These are phyloP conservation scores for Pseudonaja textilis DNA, from an alignment of 2,113 vertebrate genomes.

Conservation along the genomic window DNA sequence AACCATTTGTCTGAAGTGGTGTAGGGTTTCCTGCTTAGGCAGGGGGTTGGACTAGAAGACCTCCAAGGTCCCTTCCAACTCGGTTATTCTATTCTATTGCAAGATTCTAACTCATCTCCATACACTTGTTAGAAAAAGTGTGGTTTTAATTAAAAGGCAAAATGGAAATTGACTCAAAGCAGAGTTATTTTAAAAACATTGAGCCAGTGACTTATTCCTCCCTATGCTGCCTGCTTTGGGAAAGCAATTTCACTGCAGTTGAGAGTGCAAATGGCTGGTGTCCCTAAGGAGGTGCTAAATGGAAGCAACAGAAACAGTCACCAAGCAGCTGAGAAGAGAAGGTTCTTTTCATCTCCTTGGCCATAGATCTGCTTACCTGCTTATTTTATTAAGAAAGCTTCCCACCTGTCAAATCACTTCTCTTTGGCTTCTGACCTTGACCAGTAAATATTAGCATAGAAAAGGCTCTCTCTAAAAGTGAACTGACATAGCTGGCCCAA, in stretches of 20 bases:
- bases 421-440: neutral
- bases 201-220: constrained; percentile 48
- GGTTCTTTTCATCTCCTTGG: neutral
- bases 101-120: neutral
- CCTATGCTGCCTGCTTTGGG: constrained; percentile 12
- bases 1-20: too few species aligned
- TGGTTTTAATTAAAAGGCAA: constrained; percentile 73
- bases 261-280: neutral
- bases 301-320: neutral
- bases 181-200: constrained; percentile 70
- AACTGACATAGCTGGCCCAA: neutral
- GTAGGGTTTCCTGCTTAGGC: too few species aligned
- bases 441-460: neutral
- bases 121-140: constrained; percentile 46
- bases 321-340: fast-evolving
- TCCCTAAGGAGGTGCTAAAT: neutral
- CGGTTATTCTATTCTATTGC: too few species aligned
- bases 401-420: neutral
- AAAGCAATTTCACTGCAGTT: neutral
- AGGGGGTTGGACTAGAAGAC: too few species aligned
- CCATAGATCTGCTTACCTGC: neutral
- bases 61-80: too few species aligned
- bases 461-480: neutral
- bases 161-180: constrained; percentile 61
- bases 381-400: neutral